Conservation (phyloP, 2,888 invertebrate genomes). For the Chironomus riparius region DNA sequence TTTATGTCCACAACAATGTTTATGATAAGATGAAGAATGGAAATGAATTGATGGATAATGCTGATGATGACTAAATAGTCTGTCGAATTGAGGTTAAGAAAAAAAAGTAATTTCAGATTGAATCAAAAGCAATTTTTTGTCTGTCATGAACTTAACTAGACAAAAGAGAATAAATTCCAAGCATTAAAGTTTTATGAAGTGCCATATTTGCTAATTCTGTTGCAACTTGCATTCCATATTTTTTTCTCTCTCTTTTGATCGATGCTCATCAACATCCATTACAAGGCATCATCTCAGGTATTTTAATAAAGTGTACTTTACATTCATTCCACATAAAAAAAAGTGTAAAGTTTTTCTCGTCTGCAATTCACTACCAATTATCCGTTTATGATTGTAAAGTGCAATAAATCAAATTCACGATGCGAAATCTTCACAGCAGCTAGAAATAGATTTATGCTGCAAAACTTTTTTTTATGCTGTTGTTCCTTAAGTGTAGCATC, state of each 20-base stretch:
- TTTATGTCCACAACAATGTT: too few species aligned
- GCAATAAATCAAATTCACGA: not conserved
- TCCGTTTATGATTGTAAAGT: not conserved
- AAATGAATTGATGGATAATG: too few species aligned
- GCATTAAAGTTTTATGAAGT: too few species aligned
- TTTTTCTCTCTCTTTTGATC: not conserved
- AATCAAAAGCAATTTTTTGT: too few species aligned
- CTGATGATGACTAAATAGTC: too few species aligned
- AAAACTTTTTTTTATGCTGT: not conserved
- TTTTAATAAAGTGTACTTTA: not conserved
- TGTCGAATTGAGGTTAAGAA: too few species aligned
- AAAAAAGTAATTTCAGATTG: too few species aligned
- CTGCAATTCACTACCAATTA: not conserved
- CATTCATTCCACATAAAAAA: not conserved
- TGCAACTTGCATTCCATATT: not conserved
- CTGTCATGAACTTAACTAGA: too few species aligned
- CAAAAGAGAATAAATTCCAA: too few species aligned
- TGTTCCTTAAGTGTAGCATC: too few species aligned
- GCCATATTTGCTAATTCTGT: too few species aligned
- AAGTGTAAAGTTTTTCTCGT: not conserved
- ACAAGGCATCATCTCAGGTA: not conserved
- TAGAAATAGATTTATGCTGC: not conserved
- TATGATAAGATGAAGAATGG: too few species aligned
- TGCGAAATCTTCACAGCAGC: not conserved
- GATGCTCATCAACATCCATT: not conserved